Percentiles rank a stretch among this genome's conserved stretches.
These are phyloP conservation scores for Alethe diademata DNA, from an alignment of 2,113 vertebrate species.

Conservation along the genomic window DNA sequence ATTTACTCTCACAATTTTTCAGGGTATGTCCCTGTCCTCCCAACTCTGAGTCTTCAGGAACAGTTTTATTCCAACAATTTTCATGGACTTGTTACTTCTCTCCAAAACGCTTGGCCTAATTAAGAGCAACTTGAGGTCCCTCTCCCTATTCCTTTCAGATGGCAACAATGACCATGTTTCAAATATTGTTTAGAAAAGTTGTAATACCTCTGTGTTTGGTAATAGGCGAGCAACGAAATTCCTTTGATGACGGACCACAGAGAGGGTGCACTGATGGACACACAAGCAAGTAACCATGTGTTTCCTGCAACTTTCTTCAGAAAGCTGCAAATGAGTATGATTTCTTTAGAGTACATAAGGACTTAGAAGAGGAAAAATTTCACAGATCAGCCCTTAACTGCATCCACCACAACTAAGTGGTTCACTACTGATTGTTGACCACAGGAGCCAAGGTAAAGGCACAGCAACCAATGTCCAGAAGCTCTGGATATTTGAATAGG, in stretches of 20 bases:
- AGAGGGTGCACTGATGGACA: background rate
- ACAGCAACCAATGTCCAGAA: rapidly evolving
- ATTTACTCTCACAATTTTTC: background rate
- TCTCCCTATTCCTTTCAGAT: background rate
- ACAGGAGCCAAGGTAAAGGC: background rate
- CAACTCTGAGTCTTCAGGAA: background rate
- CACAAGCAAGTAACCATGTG: background rate
- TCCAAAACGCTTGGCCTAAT: background rate
- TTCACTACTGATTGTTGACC: background rate
- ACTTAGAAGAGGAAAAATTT: background rate
- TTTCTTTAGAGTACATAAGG: background rate
- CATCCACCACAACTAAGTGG: too few relatives aligned
- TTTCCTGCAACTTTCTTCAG: background rate
- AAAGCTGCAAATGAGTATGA: background rate
- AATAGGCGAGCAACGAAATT: background rate
- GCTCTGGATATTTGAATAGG: background rate
- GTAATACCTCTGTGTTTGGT: background rate
- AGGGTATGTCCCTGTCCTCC: background rate
- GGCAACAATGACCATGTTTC: background rate
- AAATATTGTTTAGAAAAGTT: background rate
- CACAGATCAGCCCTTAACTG: background rate
- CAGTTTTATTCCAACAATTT: background rate
- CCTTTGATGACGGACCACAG: background rate
- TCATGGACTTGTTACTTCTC: background rate
- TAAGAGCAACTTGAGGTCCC: background rate